A percentile compares a stretch with the other conserved stretches of the same genome.
Evolutionary conservation across 2,113 vertebrate genomes (phyloP).

Genomic region (Cyprinus carpio): DNA sequence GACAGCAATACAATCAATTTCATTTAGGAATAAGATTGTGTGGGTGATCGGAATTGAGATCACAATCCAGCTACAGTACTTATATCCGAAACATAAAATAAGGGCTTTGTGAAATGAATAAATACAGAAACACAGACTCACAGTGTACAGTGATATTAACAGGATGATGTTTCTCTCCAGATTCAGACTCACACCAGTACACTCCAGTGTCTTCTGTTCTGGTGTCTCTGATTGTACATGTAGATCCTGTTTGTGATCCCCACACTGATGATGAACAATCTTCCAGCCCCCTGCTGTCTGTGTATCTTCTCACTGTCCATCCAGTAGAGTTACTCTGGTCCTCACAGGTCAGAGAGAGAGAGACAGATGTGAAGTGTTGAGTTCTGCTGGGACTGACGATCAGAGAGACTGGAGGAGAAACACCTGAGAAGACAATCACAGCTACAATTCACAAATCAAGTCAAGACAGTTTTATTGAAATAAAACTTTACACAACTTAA

Average conservation of each 20-base stretch:
- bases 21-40: too few species aligned
- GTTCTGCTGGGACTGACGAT: not conserved
- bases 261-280: not conserved
- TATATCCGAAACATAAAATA: not conserved
- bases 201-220: not conserved
- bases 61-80: not conserved
- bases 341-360: not conserved
- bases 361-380: not conserved
- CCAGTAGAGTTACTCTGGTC: not conserved
- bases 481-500: not conserved
- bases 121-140: constrained; percentile 17
- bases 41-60: not conserved
- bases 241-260: constrained; percentile 31
- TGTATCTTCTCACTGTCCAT: constrained; percentile 48
- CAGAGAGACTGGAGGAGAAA: not conserved
- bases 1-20: not conserved
- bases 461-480: not conserved
- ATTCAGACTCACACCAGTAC: constrained; percentile 51
- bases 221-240: constrained; percentile 9
- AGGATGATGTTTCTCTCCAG: constrained; percentile 25
- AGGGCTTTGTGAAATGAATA: not conserved
- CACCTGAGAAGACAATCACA: not conserved
- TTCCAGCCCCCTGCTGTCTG: not conserved
- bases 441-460: too few species aligned
- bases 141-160: constrained; percentile 42